These are phyloP conservation scores for Bombus confusus DNA, from an alignment of 1,140 invertebrate genomes.

Conservation along the genomic window DNA sequence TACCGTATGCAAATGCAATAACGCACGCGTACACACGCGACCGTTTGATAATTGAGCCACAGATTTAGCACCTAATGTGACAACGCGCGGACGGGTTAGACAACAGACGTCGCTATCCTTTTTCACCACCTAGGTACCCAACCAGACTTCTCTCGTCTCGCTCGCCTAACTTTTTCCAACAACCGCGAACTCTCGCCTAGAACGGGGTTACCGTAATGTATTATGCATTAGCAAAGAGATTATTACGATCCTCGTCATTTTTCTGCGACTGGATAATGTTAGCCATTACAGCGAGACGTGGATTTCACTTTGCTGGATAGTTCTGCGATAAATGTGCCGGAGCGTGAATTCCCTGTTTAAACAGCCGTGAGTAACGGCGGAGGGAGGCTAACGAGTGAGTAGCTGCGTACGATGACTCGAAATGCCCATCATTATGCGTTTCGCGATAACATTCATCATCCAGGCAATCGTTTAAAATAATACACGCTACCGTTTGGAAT, in stretches of 20 bases:
- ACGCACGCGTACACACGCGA: not conserved
- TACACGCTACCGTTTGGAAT: not conserved
- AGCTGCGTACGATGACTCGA: conserved; percentile 26
- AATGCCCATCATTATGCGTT: conserved; percentile 19
- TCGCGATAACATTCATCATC: conserved; percentile 21
- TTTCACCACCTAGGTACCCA: not conserved
- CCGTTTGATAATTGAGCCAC: conserved; percentile 46
- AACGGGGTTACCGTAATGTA: conserved; percentile 27
- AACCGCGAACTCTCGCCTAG: not conserved
- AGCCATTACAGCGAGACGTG: conserved; percentile 26
- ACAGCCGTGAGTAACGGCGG: conserved; percentile 38
- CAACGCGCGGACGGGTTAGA: conserved; percentile 36
- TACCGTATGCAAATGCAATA: conserved; percentile 26
- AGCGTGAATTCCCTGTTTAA: conserved; percentile 26
- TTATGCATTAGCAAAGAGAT: conserved; percentile 46
- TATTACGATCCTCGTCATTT: conserved; percentile 43
- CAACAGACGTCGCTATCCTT: not conserved
- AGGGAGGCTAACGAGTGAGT: conserved; percentile 29
- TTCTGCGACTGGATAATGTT: conserved; percentile 29
- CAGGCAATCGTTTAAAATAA: conserved; percentile 26
- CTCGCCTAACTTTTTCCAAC: not conserved
- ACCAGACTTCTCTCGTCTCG: not conserved
- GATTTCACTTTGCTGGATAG: conserved; percentile 39
- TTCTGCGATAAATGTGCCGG: conserved; percentile 20
- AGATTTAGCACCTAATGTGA: conserved; percentile 54